A percentile compares a stretch with the other conserved stretches of the same genome.
Conservation (phyloP, 2,113 vertebrate genomes). For the Carlito syrichta region DNA sequence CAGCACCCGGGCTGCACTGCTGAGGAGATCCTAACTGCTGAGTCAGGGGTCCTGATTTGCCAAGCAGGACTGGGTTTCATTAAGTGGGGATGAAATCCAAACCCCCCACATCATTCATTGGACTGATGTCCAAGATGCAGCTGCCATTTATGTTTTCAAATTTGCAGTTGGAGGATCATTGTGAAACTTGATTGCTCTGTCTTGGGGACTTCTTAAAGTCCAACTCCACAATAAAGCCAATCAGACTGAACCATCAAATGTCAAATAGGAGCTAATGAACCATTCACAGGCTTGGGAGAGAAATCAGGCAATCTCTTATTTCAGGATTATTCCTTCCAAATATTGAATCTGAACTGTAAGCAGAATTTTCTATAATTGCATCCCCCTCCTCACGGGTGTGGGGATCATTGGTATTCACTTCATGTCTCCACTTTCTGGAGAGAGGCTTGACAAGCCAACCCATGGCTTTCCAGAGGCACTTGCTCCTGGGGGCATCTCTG, state of each 20-base stretch:
- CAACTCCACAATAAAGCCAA: conserved; percentile 76
- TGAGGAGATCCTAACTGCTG: conserved; percentile 61
- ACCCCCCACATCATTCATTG: background rate
- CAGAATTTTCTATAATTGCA: conserved; percentile 65
- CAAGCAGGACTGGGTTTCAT: background rate
- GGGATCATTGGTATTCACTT: conserved; percentile 52
- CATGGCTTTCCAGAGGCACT: background rate
- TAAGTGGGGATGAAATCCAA: conserved; percentile 44
- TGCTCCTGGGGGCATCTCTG: background rate
- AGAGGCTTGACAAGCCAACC: background rate
- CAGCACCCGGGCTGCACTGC: background rate
- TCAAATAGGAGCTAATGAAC: conserved; percentile 78
- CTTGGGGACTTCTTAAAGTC: conserved; percentile 74
- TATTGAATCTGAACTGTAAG: conserved; percentile 77
- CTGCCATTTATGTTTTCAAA: conserved; percentile 58
- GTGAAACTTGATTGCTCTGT: conserved; percentile 76
- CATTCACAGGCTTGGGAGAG: conserved; percentile 72
- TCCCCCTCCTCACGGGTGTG: conserved; percentile 19
- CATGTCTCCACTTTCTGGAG: conserved; percentile 42
- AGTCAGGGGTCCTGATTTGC: conserved; percentile 51
- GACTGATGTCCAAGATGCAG: conserved; percentile 55
- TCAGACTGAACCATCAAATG: conserved; percentile 72
- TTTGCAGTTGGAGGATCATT: conserved; percentile 71
- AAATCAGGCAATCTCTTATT: conserved; percentile 78
- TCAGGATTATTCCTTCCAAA: conserved; percentile 77